Percentiles rank a stretch among this genome's conserved stretches.
Conservation (phyloP, 2,113 vertebrate species). For the Corythornis cristatus region DNA sequence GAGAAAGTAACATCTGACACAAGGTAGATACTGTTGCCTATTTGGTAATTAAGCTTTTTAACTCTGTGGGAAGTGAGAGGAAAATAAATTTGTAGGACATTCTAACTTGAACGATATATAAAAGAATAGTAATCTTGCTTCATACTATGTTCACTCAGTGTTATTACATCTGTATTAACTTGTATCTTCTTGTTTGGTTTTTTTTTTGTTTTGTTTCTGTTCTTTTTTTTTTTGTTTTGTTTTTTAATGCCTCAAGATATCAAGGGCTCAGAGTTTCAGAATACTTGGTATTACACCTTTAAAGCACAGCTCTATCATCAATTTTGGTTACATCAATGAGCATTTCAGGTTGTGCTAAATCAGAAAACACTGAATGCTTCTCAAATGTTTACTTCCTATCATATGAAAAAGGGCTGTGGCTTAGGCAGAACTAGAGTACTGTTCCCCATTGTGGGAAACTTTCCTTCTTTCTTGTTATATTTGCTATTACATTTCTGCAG, state of each 20-base stretch:
- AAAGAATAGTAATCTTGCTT: background rate
- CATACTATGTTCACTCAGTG: background rate
- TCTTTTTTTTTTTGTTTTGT: background rate
- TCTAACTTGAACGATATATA: background rate
- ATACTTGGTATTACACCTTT: background rate
- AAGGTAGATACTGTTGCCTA: background rate
- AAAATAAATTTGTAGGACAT: background rate
- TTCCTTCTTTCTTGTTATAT: background rate
- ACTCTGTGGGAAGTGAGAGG: background rate
- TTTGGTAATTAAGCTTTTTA: background rate
- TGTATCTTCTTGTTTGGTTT: background rate
- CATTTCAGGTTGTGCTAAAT: background rate
- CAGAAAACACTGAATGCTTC: background rate
- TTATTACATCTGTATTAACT: background rate
- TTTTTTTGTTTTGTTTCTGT: too few relatives aligned
- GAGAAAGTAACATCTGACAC: background rate
- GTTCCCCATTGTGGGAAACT: background rate
- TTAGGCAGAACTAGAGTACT: background rate
- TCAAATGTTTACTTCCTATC: background rate
- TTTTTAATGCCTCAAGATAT: background rate
- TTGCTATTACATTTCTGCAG: background rate
- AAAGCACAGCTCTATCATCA: background rate
- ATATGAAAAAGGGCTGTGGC: background rate
- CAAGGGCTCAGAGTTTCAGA: background rate
- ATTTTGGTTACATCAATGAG: background rate